Base-by-base conservation (phyloP, 1,140 invertebrate species). In the Leptoteleia sp. region DNA sequence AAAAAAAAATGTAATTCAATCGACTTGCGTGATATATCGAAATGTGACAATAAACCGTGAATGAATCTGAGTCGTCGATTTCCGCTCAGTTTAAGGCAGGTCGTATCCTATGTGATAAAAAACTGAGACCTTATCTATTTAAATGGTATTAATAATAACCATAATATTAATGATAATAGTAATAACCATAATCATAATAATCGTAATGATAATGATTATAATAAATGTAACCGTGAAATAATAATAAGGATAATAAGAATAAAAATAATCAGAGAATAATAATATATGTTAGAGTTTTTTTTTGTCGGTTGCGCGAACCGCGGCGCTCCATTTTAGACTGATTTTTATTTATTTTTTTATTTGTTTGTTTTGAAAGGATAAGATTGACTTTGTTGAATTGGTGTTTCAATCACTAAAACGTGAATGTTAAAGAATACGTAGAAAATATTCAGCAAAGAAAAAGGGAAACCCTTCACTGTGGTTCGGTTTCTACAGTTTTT, bases 191-290 rank as follows among this genome's bases (percentile, higher is more conserved):
- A 83, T 85, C 83, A 86, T 80, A 73, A 75, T 83, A 84, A 65
- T 76, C 12, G 65, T 62, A 43, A 71, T 42, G 40, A 62, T 85
- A 82, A 85, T 85, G 79, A 85, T 87, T 83, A 85, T 84, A 82
- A 85, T 85, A 85, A 85, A 83, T 83, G 83, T 84, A 84, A 82
- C 50, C 54, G 38, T 71, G 55, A 72, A 62, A 71, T 85, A 79
- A 85, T 85, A 84, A 84, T 85, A 85, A 83, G 85, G 81, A 84
- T 85, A 83, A 84, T 84, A 54, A 86, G 84, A 84, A 85, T 82
- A 82, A 81, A 82, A 85, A 61, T 71, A 54, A 65, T 70, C 61
- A 65, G 52, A 61, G 15, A n/a, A 68, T 64, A 65, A 64, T 85
- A 84, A 83, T 86, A 84, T 85, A 82, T 81, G 81, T 29, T 86